Conservation (phyloP, 2,113 vertebrate genomes). For the Hippocampus barbouri region DNA sequence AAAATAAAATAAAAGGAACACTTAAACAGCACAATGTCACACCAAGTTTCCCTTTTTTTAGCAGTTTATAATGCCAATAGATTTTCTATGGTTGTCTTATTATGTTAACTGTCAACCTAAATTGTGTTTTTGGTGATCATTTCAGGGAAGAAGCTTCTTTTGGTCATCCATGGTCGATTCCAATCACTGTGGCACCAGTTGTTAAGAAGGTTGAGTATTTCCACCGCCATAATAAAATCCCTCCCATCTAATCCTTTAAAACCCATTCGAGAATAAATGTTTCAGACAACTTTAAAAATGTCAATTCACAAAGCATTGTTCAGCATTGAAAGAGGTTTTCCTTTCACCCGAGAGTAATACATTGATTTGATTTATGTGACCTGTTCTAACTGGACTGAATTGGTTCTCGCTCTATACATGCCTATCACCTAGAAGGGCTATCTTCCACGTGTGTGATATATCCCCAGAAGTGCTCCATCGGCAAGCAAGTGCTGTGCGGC, state of each 20-base stretch:
- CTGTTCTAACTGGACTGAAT: constrained; percentile 12
- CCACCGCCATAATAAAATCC: not conserved
- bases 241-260: constrained; percentile 1
- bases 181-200: not conserved
- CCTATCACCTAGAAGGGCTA: constrained; percentile 1
- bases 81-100: constrained; percentile 26
- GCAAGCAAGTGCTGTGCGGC: constrained; percentile 3
- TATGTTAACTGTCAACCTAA: constrained; percentile 40
- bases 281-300: constrained; percentile 1
- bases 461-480: constrained; percentile 27
- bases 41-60: too few relatives aligned
- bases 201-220: not conserved
- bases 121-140: not conserved
- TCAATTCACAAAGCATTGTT: constrained; percentile 8
- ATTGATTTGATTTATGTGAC: constrained; percentile 8
- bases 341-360: constrained; percentile 5
- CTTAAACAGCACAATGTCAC: too few relatives aligned
- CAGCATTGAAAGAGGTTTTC: constrained; percentile 9
- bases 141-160: not conserved
- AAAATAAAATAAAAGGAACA: constrained; percentile 4
- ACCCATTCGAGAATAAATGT: constrained; percentile 6
- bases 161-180: not conserved
- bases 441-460: not conserved
- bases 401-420: constrained; percentile 5
- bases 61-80: constrained; percentile 16